Evolutionary conservation across 2,888 invertebrate genomes (phyloP).

Genomic region (Cyclophora albipunctata): DNA sequence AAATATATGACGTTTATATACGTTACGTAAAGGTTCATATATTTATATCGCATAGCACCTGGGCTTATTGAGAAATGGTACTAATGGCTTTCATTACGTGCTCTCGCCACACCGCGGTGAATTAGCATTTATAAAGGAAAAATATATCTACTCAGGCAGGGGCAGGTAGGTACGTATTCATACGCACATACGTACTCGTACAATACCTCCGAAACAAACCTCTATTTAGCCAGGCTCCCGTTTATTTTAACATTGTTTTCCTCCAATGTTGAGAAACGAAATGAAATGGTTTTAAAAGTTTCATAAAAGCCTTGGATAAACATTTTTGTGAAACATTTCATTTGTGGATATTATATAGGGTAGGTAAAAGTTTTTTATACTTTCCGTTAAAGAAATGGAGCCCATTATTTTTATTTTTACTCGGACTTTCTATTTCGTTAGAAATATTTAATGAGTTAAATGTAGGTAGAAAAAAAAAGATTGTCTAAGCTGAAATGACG

Average conservation of each 20-base stretch:
- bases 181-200: neutral
- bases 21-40: no score
- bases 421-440: no score
- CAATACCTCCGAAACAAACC: constrained; percentile 20
- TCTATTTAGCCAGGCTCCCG: constrained; percentile 31
- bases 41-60: neutral
- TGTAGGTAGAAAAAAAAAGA: no score
- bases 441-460: no score
- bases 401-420: neutral
- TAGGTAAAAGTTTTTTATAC: constrained; percentile 3
- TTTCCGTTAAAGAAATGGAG: neutral
- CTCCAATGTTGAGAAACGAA: constrained; percentile 29
- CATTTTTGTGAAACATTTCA: constrained; percentile 26
- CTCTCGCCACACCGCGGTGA: constrained; percentile 23
- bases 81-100: constrained; percentile 11
- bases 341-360: constrained; percentile 6
- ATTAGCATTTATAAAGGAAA: constrained; percentile 45
- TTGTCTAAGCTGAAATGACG: no score
- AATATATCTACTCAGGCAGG: constrained; percentile 26
- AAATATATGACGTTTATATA: no score
- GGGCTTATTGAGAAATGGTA: constrained; percentile 4
- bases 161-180: neutral
- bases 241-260: constrained; percentile 36
- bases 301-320: constrained; percentile 26
- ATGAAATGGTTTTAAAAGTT: constrained; percentile 39